Evolutionary conservation across 2,113 vertebrate species (phyloP), one percentile per base, ranked within the genome.

Genomic region (Thinocorus orbignyianus): DNA sequence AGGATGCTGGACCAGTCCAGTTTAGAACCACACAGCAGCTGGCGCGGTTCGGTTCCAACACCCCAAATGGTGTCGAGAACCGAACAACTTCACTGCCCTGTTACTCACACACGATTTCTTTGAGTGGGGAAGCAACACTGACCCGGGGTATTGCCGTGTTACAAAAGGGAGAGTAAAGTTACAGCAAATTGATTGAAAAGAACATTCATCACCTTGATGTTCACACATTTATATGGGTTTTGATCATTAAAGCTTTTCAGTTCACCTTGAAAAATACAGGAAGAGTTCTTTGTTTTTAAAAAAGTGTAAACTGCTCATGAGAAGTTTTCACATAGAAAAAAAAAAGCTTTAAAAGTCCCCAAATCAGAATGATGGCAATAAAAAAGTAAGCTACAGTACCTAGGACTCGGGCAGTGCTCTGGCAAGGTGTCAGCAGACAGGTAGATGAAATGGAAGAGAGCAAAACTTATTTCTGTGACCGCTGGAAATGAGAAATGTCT

Each of bases 231-330:
- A 37, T 0, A 17, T 33, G 61, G 79, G 74, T 82, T 88, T 72
- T 71, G 69, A 60, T 55, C 81, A 54, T 95, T 96, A 95, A 91
- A 85, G 81, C 88, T 95, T 95, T 93, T 96, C 94, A 96, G 94
- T 96, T 97, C 97, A 96, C 96, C 84, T 97, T 87, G 85, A 92
- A 95, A 95, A 97, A 94, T 88, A 95, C 81, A 93, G 88, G 60
- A 92, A 92, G 35, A 55, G 28, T 51, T 17, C 12, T 31, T 65
- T 46, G 6, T 30, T 81, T 69, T 82, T 64, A 31, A 65, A 65
- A 31, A 90, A 96, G 95, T 97, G 90, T 92, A 95, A 95, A 92
- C 93, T 78, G 88, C 86, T 93, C 66, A 83, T 85, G 92, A 97
- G 95, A 96, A 97, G 37, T 76, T 94, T 95, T 93, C 95, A 96